Evolutionary conservation across 2,797 vertebrate genomes (phyloP).

Genomic region (Rachycentron canadum): DNA sequence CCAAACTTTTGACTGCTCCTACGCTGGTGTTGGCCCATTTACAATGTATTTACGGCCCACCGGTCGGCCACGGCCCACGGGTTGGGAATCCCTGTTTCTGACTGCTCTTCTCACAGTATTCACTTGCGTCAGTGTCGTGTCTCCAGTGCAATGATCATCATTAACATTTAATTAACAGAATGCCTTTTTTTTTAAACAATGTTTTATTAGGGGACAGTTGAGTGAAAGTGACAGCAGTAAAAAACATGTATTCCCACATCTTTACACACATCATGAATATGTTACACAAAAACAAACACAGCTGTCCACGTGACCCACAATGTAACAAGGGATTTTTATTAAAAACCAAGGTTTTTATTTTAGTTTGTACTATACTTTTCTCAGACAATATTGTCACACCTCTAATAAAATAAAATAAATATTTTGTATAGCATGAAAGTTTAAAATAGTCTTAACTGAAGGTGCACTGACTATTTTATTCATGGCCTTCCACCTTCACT

Average conservation of each 20-base stretch:
- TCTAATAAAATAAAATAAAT: neutral
- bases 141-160: neutral
- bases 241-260: too few relatives aligned
- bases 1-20: too few relatives aligned
- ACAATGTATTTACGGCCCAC: too few relatives aligned
- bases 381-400: neutral
- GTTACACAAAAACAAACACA: conserved; percentile 1
- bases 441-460: too few relatives aligned
- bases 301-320: neutral
- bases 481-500: neutral
- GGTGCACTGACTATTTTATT: neutral
- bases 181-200: neutral
- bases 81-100: too few relatives aligned
- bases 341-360: neutral
- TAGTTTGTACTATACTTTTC: neutral
- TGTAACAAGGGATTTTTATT: neutral
- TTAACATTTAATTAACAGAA: neutral
- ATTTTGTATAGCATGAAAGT: too few relatives aligned
- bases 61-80: too few relatives aligned
- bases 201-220: conserved; percentile 24
- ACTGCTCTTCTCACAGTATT: too few relatives aligned
- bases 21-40: too few relatives aligned
- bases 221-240: neutral
- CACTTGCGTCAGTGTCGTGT: too few relatives aligned
- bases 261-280: conserved; percentile 15